Conservation (phyloP, 2,113 vertebrate species). For the Cromileptes altivelis region DNA sequence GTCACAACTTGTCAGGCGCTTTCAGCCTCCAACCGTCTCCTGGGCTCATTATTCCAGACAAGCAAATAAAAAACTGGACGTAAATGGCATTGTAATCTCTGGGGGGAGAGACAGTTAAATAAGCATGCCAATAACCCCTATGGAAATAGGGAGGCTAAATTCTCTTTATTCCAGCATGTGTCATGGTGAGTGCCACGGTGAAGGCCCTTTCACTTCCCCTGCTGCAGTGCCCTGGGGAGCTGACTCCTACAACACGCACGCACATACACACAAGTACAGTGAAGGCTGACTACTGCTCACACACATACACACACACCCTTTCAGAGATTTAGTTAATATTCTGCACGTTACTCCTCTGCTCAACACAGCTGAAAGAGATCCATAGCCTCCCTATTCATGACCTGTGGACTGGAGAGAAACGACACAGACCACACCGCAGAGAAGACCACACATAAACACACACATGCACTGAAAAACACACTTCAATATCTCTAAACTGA, state of each 20-base stretch:
- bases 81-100: constrained; percentile 70
- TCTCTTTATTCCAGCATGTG: constrained; percentile 66
- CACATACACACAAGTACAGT: constrained; percentile 36
- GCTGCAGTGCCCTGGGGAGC: constrained; percentile 66
- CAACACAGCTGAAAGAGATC: constrained; percentile 78
- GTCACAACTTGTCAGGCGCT: constrained; percentile 79
- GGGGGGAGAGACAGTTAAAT: constrained; percentile 66
- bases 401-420: constrained; percentile 59
- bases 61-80: constrained; percentile 59
- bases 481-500: constrained; percentile 8
- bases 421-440: constrained; percentile 41
- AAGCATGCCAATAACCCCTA: constrained; percentile 69
- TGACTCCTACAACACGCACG: constrained; percentile 54
- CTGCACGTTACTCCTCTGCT: constrained; percentile 70
- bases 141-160: constrained; percentile 62
- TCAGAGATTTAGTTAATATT: constrained; percentile 78
- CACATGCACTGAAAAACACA: constrained; percentile 6
- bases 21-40: constrained; percentile 58
- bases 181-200: constrained; percentile 44
- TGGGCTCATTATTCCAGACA: constrained; percentile 78
- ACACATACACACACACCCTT: constrained; percentile 25
- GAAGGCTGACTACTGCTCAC: constrained; percentile 11
- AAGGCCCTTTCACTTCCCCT: constrained; percentile 50
- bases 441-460: constrained; percentile 34
- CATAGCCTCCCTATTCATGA: constrained; percentile 71